Evolutionary conservation across 2,797 vertebrate species (phyloP).

Genomic region (Limosa lapponica): DNA sequence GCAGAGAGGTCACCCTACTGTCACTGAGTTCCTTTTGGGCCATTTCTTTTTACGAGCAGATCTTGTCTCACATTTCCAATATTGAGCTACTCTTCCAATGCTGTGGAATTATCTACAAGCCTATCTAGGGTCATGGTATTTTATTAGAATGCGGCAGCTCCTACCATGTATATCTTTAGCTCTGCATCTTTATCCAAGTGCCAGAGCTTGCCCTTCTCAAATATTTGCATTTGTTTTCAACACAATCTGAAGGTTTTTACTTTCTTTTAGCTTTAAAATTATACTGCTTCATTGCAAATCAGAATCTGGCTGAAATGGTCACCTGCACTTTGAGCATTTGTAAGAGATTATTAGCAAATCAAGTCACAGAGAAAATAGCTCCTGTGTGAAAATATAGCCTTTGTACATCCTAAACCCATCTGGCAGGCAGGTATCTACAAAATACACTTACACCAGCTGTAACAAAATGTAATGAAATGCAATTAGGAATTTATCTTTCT

Average conservation of each 20-base stretch:
- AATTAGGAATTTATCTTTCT: slow-evolving; percentile 70
- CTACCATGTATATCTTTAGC: neutral
- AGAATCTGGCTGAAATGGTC: neutral
- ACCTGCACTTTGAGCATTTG: neutral
- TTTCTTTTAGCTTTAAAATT: neutral
- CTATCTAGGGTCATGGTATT: neutral
- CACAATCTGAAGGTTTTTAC: neutral
- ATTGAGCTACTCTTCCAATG: neutral
- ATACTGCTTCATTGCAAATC: neutral
- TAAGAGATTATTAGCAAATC: neutral
- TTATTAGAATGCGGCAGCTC: neutral
- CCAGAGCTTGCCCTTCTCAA: neutral
- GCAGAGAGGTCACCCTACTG: neutral
- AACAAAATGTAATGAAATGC: slow-evolving; percentile 45
- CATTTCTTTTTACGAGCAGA: neutral
- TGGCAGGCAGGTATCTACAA: slow-evolving; percentile 20
- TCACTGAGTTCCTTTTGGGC: neutral
- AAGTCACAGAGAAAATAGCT: neutral
- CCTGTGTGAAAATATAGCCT: neutral
- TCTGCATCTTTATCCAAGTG: neutral
- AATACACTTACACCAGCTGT: neutral
- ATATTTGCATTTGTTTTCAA: neutral
- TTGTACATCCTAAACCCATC: neutral
- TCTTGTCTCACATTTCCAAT: neutral
- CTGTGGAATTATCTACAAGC: neutral